Evolutionary conservation across 2,888 invertebrate species (phyloP), one percentile per base, ranked within the genome.

Genomic region (Eugnorisma glareosa): DNA sequence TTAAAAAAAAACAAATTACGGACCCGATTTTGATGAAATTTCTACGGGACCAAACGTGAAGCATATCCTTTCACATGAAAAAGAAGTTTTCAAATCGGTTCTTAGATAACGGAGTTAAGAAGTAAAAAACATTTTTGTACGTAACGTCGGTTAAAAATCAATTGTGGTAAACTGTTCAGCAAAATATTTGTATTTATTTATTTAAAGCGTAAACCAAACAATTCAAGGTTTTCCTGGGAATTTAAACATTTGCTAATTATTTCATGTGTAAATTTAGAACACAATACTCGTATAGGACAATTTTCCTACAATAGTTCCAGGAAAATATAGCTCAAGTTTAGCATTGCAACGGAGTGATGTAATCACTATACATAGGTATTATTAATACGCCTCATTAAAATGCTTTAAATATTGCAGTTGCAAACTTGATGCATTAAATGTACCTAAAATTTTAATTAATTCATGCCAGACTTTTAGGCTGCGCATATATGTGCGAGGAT

Each of bases 241-340:
- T 80, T 31, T 2, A 18, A 59, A 69, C 59, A n/a, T 15, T 67
- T 57, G 18, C 21, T 40, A 28, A 71, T 63, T 77, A 64, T 67
- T 83, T 68, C 84, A 84, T 40, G 24, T 45, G 21, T 73, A 81
- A 66, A 40, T 79, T 83, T 69, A 73, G 59, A 68, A 45, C 15
- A 83, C 35, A 40, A 61, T n/a, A n/a, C n/a, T n/a, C n/a, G n/a
- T n/a, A 64, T 15, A 28, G 40, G n/a, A 15, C 13, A 2, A 40
- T 73, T 73, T 68, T 68, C 84, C 84, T 69, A 2, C 31, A n/a
- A 15, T 15, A 24, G 18, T 73, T 73, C 15, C 18, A 81, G 81
- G 81, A 81, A 81, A 81, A 10, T 1, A 45, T 59, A 2, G 8
- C 35, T n/a, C 11, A 24, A 51, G 43, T 81, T 59, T 24, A 63